Evolutionary conservation across 2,888 invertebrate species (phyloP), one percentile per base, ranked within the genome.

Genomic region (Pyrrhosoma nymphula): DNA sequence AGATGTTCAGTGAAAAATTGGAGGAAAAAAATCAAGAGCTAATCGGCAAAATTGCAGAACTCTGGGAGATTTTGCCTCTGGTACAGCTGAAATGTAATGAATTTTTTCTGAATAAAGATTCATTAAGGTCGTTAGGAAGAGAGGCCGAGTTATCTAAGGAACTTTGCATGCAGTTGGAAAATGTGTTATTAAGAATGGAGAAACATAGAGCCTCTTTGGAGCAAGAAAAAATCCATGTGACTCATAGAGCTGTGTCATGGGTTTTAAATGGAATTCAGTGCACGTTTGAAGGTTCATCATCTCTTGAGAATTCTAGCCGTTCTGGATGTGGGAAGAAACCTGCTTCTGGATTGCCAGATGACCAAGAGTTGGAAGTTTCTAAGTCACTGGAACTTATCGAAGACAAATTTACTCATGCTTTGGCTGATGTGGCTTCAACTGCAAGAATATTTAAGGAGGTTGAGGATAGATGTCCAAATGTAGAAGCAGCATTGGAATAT

Each of bases 401-500:
- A 55, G 47, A 93, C 47, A 93, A 93, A 69, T 63, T 75, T 26
- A 39, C 69, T 26, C 39, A 39, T 18, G 93, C 63, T n/a, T 12
- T 93, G n/a, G 47, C 39, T 47, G 93, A 93, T 39, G 93, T 47
- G 26, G 47, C 63, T 69, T 69, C 93, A 35, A 69, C 93, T 14
- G 69, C 26, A 23, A 69, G 35, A 1, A 55, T 93, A 16, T 93
- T 93, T 16, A 16, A n/a, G 39, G 93, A 93, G n/a, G 93, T 93
- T 3, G 93, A 93, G n/a, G 14, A 18, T 47, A 93, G 93, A 55
- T 47, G 93, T 69, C 39, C 23, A 69, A 93, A 69, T 20, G 93
- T 39, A n/a, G 39, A 63, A 69, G 93, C 69, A 26, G 93, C 69
- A 23, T 55, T 93, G 26, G 93, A 93, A 69, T 93, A 93, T n/a